These are phyloP conservation scores for Petrocephalus zakoni DNA, from an alignment of 2,113 vertebrate genomes.

Conservation along the genomic window DNA sequence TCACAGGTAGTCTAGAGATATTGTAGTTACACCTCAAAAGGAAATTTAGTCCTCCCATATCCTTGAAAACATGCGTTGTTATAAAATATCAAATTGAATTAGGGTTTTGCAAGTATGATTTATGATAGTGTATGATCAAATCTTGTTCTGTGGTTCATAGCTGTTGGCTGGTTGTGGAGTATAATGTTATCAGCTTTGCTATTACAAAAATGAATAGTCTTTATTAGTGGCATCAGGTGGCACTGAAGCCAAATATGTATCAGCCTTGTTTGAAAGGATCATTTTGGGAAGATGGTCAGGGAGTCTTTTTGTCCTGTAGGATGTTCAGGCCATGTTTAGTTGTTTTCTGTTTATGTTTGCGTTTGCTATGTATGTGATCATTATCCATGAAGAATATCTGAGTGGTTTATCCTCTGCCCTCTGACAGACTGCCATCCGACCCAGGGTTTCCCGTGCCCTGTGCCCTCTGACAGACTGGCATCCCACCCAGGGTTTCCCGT, in stretches of 20 bases:
- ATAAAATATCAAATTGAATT: too few relatives aligned
- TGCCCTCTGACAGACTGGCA: too few relatives aligned
- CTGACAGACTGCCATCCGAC: too few relatives aligned
- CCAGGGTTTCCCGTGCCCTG: too few relatives aligned
- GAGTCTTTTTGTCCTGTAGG: not conserved
- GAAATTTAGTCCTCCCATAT: too few relatives aligned
- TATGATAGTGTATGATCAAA: not conserved
- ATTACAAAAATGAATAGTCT: not conserved
- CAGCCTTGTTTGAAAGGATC: not conserved
- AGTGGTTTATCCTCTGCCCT: not conserved
- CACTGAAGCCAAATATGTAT: not conserved
- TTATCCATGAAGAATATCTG: not conserved
- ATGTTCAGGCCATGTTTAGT: not conserved
- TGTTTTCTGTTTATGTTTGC: not conserved
- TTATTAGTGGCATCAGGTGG: not conserved
- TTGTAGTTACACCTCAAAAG: too few relatives aligned
- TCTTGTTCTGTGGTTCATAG: not conserved
- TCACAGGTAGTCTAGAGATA: too few relatives aligned
- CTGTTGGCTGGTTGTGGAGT: not conserved
- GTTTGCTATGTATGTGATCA: not conserved
- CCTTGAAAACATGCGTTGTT: too few relatives aligned
- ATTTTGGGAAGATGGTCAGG: not conserved
- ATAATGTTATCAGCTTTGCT: not conserved
- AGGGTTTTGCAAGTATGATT: too few relatives aligned
- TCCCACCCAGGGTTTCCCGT: too few relatives aligned